A percentile compares a stretch with the other conserved stretches of the same genome.
Evolutionary conservation across 2,797 vertebrate genomes (phyloP).

Genomic region (Cuniculus paca): DNA sequence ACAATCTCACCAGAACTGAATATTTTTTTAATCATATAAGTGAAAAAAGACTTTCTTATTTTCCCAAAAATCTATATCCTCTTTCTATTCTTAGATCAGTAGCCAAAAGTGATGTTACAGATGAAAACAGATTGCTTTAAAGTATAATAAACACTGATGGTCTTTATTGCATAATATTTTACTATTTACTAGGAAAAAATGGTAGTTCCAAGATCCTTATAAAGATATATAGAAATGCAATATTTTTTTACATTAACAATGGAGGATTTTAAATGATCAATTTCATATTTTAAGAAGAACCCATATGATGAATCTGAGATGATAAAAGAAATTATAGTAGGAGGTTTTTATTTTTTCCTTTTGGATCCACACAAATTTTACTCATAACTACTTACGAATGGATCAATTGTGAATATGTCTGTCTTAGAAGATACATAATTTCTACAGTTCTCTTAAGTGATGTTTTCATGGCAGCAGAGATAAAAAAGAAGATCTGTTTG

Average conservation of each 20-base stretch:
- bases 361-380: slow-evolving; percentile 55
- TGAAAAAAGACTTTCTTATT: slow-evolving; percentile 9
- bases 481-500: not conserved
- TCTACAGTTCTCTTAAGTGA: slow-evolving; percentile 52
- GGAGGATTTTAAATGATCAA: not conserved
- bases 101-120: not conserved
- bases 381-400: slow-evolving; percentile 79
- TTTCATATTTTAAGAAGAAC: slow-evolving; percentile 52
- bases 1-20: not conserved
- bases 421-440: slow-evolving; percentile 66
- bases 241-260: slow-evolving; percentile 83
- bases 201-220: slow-evolving; percentile 48
- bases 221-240: slow-evolving; percentile 78
- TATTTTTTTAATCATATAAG: not conserved
- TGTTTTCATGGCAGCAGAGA: not conserved
- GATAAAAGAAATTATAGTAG: slow-evolving; percentile 75
- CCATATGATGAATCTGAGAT: slow-evolving; percentile 73
- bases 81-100: not conserved
- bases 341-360: slow-evolving; percentile 82
- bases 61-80: not conserved
- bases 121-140: not conserved
- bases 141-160: not conserved
- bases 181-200: not conserved
- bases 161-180: not conserved
- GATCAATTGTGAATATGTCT: slow-evolving; percentile 42